Evolutionary conservation across 2,888 invertebrate species (phyloP).

Genomic region (Iphiclides podalirius): DNA sequence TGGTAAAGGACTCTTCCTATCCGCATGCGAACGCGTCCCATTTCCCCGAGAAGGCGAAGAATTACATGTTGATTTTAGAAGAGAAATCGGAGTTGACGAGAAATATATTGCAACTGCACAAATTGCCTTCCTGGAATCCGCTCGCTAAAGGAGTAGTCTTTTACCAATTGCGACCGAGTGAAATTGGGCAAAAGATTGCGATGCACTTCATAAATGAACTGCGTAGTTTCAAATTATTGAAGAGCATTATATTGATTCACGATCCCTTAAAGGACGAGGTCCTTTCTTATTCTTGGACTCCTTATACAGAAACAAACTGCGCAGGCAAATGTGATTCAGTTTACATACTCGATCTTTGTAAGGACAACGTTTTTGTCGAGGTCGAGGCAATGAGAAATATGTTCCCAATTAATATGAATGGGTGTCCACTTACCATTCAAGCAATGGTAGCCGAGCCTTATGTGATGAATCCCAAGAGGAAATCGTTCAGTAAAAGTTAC

Average conservation of each 20-base stretch:
- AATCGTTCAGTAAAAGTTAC: conserved; percentile 40
- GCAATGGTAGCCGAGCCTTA: conserved; percentile 71
- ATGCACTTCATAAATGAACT: conserved; percentile 65
- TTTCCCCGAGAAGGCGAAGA: conserved; percentile 77
- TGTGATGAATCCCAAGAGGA: conserved; percentile 61
- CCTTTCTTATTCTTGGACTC: conserved; percentile 67
- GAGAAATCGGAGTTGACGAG: conserved; percentile 65
- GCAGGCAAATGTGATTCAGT: conserved; percentile 62
- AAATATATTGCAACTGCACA: conserved; percentile 69
- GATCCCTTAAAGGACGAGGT: conserved; percentile 50
- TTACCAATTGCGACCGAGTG: conserved; percentile 54
- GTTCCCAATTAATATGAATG: conserved; percentile 63
- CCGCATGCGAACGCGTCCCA: conserved; percentile 74
- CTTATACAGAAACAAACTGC: conserved; percentile 65
- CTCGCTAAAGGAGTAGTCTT: conserved; percentile 70
- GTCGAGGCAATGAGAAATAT: conserved; percentile 50
- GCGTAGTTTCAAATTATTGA: conserved; percentile 57
- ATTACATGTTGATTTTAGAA: conserved; percentile 76
- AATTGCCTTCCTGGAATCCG: conserved; percentile 75
- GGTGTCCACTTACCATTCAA: conserved; percentile 66
- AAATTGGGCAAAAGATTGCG: conserved; percentile 48
- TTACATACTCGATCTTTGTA: conserved; percentile 63
- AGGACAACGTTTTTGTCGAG: conserved; percentile 47
- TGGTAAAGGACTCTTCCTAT: conserved; percentile 75
- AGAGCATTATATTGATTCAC: conserved; percentile 64